Evolutionary conservation across 2,888 invertebrate genomes (phyloP).

Genomic region (Lasioglossum marginatum): DNA sequence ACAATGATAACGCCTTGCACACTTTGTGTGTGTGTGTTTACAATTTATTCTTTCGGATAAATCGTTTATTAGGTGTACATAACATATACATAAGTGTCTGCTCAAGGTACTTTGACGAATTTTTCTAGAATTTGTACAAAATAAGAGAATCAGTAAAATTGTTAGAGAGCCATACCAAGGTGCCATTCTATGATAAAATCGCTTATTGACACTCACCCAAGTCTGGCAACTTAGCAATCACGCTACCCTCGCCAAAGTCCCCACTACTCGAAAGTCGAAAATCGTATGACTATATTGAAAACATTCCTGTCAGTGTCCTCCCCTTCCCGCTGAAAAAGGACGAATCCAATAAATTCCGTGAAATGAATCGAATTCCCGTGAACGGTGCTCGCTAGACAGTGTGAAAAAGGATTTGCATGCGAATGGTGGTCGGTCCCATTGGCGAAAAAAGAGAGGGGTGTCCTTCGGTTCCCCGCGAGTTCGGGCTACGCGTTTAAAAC

Average conservation of each 20-base stretch:
- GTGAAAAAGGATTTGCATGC: constrained; percentile 47
- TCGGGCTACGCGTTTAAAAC: constrained; percentile 24
- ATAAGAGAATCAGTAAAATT: no score
- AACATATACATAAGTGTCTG: no score
- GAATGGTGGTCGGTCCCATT: constrained; percentile 35
- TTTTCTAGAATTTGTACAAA: no score
- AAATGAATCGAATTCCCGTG: constrained; percentile 45
- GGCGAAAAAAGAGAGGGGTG: neutral
- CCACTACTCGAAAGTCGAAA: neutral
- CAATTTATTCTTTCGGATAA: no score
- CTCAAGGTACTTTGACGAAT: no score
- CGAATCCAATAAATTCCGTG: constrained; percentile 25
- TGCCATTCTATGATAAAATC: no score
- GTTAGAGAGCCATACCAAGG: no score
- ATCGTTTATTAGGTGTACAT: no score
- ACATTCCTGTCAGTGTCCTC: neutral
- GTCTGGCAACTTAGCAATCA: no score
- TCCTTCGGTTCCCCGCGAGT: neutral
- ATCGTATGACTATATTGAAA: neutral
- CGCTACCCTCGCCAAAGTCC: neutral
- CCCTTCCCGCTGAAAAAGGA: neutral
- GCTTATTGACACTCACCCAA: no score
- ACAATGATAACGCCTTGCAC: no score
- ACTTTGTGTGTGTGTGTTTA: no score
- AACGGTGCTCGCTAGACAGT: constrained; percentile 12